A percentile compares a stretch with the other conserved stretches of the same genome.
These are phyloP conservation scores for Listronotus bonariensis DNA, from an alignment of 1,140 invertebrate species.

Conservation along the genomic window DNA sequence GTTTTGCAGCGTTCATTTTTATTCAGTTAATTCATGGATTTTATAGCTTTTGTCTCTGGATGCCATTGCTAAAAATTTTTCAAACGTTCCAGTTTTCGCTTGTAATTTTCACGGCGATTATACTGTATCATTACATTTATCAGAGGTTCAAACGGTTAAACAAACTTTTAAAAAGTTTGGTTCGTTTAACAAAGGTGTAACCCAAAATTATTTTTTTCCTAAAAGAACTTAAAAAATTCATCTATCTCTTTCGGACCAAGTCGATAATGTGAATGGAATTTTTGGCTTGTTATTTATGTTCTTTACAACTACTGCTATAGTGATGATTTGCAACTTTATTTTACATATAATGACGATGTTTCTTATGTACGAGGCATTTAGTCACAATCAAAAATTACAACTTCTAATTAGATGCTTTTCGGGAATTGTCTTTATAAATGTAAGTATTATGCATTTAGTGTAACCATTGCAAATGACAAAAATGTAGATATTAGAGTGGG, in stretches of 20 bases:
- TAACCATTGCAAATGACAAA: too few relatives aligned
- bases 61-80: neutral
- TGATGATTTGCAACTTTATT: neutral
- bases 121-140: neutral
- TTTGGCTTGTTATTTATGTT: neutral
- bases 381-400: neutral
- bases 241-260: neutral
- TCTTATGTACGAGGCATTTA: neutral
- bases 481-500: too few relatives aligned
- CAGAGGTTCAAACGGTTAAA: conserved; percentile 1
- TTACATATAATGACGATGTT: neutral
- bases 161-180: neutral
- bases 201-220: neutral
- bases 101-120: neutral
- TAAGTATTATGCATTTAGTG: neutral
- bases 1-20: neutral
- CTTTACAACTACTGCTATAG: neutral
- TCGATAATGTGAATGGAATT: neutral
- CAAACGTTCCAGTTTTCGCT: conserved; percentile 3
- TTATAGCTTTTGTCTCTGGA: neutral
- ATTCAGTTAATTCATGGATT: neutral
- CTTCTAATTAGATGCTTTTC: neutral
- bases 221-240: neutral
- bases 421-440: neutral
- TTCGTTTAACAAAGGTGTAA: neutral